A percentile compares a stretch with the other conserved stretches of the same genome.
Conservation (phyloP, 2,113 vertebrate genomes). For the Nerophis lumbriciformis region DNA sequence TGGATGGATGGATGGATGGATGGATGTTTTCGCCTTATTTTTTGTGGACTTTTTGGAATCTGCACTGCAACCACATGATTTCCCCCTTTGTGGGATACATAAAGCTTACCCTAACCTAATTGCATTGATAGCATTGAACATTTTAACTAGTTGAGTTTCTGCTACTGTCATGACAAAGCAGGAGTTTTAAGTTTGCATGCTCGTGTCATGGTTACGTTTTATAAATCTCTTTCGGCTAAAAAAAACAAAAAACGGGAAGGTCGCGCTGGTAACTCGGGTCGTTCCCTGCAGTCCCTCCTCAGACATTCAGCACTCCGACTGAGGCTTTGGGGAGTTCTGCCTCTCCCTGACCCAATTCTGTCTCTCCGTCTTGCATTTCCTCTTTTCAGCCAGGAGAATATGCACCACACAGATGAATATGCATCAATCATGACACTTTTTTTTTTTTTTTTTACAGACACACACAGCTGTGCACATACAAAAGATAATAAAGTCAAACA, state of each 20-base stretch:
- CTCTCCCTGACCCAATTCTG: constrained; percentile 55
- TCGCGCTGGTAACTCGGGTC: constrained; percentile 32
- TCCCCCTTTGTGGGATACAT: too few relatives aligned
- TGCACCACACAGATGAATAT: constrained; percentile 37
- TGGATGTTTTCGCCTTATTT: too few relatives aligned
- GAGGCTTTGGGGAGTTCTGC: constrained; percentile 37
- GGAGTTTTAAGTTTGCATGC: constrained; percentile 6
- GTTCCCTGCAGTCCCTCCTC: constrained; percentile 31
- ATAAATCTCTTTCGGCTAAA: constrained; percentile 11
- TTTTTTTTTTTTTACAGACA: neutral
- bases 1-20: too few relatives aligned
- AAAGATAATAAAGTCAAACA: neutral
- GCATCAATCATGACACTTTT: constrained; percentile 23
- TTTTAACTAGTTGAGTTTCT: too few relatives aligned
- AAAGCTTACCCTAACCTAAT: too few relatives aligned
- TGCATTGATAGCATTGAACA: too few relatives aligned
- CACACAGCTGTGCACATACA: neutral
- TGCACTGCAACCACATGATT: too few relatives aligned
- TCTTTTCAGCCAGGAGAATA: constrained; percentile 35
- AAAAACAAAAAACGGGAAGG: constrained; percentile 19
- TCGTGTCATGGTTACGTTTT: neutral
- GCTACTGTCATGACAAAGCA: too few relatives aligned
- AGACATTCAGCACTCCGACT: constrained; percentile 34
- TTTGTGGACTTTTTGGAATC: too few relatives aligned
- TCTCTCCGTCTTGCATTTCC: constrained; percentile 50